Evolutionary conservation across 2,113 vertebrate species (phyloP).

Genomic region (Sinocyclocheilus grahami): DNA sequence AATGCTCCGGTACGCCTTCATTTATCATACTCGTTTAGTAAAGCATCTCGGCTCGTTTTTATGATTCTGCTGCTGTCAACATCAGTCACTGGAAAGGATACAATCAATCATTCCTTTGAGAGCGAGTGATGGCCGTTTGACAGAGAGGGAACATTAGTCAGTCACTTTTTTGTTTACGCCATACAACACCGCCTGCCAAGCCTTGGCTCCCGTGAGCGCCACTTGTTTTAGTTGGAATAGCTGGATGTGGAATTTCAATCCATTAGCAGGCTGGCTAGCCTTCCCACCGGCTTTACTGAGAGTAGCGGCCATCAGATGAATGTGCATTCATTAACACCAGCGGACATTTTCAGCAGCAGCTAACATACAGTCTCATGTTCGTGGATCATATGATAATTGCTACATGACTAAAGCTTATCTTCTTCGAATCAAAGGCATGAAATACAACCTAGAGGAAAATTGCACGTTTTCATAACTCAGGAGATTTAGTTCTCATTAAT

Average conservation of each 20-base stretch:
- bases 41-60: conserved; percentile 64
- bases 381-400: neutral
- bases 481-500: neutral
- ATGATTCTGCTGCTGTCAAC: conserved; percentile 73
- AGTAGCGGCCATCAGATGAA: conserved; percentile 67
- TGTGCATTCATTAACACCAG: conserved; percentile 68
- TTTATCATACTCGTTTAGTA: conserved; percentile 50
- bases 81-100: conserved; percentile 69
- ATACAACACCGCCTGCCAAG: conserved; percentile 34
- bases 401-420: conserved; percentile 8
- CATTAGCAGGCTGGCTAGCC: conserved; percentile 67
- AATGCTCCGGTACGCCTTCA: conserved; percentile 47
- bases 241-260: conserved; percentile 71
- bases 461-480: neutral
- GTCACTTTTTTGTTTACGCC: conserved; percentile 48
- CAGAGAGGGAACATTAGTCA: conserved; percentile 53
- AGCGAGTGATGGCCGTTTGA: conserved; percentile 47
- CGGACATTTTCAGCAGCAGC: conserved; percentile 51
- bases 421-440: neutral
- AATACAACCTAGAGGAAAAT: neutral
- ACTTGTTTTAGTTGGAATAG: conserved; percentile 60
- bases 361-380: neutral
- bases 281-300: conserved; percentile 59
- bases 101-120: conserved; percentile 72
- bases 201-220: neutral